Evolutionary conservation across 2,113 vertebrate genomes (phyloP), one percentile per base, ranked within the genome.

Genomic region (Ranitomeya variabilis): DNA sequence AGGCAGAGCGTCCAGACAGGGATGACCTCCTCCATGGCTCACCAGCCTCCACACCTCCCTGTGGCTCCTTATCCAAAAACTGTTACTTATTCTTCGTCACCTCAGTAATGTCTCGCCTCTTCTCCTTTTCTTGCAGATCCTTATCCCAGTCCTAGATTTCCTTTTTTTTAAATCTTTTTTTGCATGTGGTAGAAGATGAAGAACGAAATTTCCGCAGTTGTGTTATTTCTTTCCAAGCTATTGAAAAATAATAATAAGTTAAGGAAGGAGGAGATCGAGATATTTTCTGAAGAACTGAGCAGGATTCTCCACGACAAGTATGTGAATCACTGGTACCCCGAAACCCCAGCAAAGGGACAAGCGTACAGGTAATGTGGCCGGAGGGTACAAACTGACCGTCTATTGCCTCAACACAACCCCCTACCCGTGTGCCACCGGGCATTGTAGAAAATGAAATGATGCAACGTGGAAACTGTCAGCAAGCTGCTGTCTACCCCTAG

Each of bases 311-410:
- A 94, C 78, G 94, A 94, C 80, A 95, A 95, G 90, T 95, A 93
- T 87, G 91, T 91, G 64, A 94, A 92, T 0, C 95, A 96, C 89
- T 96, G 95, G 95, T 95, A 95, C 86, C 93, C 94, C 3, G 93
- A 94, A 21, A 94, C 92, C 45, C 95, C 95, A 31, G 92, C 90
- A 82, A 95, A 91, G 90, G 95, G 95, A 80, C 95, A 95, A 81
- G 95, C 94, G 0, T 95, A 94, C 93, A 95, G 95, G 95, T 96
- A 89, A 71, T 15, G 23, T 14, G 4, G 4, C 5, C 26, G 19
- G 10, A 37, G 26, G 6, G 23, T 1, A 11, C 79, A 16, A 5
- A 14, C n/a, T 26, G n/a, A 23, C 57, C 80, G 26, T 2, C 26
- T 31, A 31, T 31, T 31, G 26, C 37, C 37, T 45, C 37, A 3